Percentiles rank a stretch among this genome's conserved stretches.
These are phyloP conservation scores for Diploscapter pachys DNA, from an alignment of 1,140 invertebrate species.

Conservation along the genomic window DNA sequence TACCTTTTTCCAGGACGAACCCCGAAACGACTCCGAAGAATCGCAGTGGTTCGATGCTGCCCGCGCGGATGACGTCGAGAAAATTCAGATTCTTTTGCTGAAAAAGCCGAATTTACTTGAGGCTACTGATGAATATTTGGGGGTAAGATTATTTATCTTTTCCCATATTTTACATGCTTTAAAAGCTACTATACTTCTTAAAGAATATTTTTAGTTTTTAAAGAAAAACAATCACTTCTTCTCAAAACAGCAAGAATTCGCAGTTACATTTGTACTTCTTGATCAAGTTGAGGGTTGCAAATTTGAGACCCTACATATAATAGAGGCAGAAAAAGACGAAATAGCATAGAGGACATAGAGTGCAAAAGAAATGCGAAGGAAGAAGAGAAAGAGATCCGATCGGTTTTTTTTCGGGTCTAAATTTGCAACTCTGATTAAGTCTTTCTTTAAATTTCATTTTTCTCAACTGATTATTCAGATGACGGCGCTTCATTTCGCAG, in stretches of 20 bases:
- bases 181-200: not conserved
- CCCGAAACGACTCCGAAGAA: constrained; percentile 7
- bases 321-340: no score
- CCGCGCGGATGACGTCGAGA: not conserved
- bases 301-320: no score
- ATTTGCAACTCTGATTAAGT: not conserved
- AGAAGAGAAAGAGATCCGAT: no score
- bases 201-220: not conserved
- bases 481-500: constrained; percentile 55
- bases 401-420: no score
- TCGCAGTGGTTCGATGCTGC: constrained; percentile 18
- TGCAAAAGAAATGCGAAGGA: no score
- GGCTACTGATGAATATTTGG: constrained; percentile 16
- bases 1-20: not conserved
- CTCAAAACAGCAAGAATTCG: not conserved
- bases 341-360: no score
- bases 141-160: constrained; percentile 10
- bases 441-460: constrained; percentile 1
- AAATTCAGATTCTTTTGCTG: not conserved
- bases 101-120: not conserved
- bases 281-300: no score
- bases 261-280: no score
- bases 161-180: not conserved
- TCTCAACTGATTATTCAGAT: constrained; percentile 22
- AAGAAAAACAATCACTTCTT: not conserved